Evolutionary conservation across 2,797 vertebrate species (phyloP).

Genomic region (Rhabdophis nuchalis): DNA sequence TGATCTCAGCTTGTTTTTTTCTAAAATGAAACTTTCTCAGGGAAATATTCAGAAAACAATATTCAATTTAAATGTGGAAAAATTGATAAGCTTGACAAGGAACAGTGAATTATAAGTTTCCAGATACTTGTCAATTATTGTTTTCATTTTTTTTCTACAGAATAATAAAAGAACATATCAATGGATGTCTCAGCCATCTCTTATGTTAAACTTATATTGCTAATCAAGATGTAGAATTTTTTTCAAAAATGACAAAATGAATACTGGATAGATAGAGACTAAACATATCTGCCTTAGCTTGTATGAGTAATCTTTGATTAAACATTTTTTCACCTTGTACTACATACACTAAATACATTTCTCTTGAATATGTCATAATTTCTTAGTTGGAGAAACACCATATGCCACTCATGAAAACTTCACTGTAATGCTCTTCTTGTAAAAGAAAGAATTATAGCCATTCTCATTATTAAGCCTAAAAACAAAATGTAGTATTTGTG

Average conservation of each 20-base stretch:
- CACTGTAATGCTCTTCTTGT: not conserved
- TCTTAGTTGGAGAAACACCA: not conserved
- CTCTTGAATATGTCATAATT: not conserved
- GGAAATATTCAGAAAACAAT: not conserved
- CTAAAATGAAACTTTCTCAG: not conserved
- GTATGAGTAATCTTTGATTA: not conserved
- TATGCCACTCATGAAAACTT: not conserved
- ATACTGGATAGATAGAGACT: not conserved
- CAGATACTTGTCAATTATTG: not conserved
- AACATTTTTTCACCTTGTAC: not conserved
- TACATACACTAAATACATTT: not conserved
- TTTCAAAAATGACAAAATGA: not conserved
- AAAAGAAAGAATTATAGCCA: not conserved
- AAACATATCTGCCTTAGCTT: not conserved
- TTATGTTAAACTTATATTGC: not conserved
- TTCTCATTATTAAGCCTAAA: not conserved
- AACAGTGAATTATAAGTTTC: not conserved
- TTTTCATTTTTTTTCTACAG: not conserved
- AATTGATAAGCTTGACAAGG: not conserved
- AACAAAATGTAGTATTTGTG: not conserved
- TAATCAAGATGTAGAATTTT: not conserved
- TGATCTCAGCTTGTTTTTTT: not conserved
- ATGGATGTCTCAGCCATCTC: too few relatives aligned
- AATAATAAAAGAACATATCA: not conserved
- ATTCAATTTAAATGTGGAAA: not conserved